Evolutionary conservation across 2,888 invertebrate species (phyloP).

Genomic region (Agrotis ipsilon): DNA sequence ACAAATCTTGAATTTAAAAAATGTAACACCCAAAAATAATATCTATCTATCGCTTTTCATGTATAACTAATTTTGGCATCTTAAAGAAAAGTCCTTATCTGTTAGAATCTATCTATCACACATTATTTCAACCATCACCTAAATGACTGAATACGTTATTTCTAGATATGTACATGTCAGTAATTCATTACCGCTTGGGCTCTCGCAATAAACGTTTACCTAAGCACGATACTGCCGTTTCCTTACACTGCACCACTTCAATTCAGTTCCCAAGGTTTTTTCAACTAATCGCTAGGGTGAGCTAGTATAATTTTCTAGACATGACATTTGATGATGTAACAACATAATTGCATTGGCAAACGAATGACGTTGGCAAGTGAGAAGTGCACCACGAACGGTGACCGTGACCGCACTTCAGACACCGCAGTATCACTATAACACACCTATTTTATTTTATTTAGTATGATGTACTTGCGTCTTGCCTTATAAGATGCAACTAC

Average conservation of each 20-base stretch:
- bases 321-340: slow-evolving; percentile 56
- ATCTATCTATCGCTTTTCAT: not conserved
- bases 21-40: not conserved
- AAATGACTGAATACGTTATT: not conserved
- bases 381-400: slow-evolving; percentile 58
- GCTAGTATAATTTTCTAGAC: slow-evolving; percentile 47
- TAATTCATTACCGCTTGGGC: no score
- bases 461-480: slow-evolving; percentile 18
- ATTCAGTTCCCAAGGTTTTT: slow-evolving; percentile 46
- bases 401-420: slow-evolving; percentile 65
- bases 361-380: slow-evolving; percentile 54
- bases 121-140: no score
- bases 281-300: slow-evolving; percentile 26
- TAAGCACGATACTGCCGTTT: slow-evolving; percentile 25
- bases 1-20: not conserved
- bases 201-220: slow-evolving; percentile 7
- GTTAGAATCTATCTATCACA: no score
- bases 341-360: slow-evolving; percentile 58
- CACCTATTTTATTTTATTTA: slow-evolving; percentile 24
- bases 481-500: slow-evolving; percentile 17
- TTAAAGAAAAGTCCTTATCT: no score
- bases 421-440: slow-evolving; percentile 26
- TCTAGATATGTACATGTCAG: not conserved
- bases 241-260: slow-evolving; percentile 11
- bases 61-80: no score